These are phyloP conservation scores for Radopholus similis DNA, from an alignment of 1,140 invertebrate species.

Conservation along the genomic window DNA sequence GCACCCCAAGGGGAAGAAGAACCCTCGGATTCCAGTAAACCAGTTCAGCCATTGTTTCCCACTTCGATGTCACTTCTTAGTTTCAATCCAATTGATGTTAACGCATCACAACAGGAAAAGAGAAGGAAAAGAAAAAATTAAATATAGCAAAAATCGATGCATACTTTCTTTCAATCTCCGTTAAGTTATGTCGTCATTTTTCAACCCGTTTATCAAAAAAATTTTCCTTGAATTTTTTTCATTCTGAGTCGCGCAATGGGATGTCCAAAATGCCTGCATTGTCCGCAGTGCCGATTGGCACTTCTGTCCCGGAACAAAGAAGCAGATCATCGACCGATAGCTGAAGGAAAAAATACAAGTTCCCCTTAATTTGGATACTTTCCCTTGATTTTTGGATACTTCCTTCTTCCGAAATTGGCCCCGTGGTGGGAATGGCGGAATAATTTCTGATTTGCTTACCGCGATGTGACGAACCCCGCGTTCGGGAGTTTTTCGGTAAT, in stretches of 20 bases:
- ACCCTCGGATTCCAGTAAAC: too few relatives aligned
- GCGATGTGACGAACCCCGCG: conserved; percentile 78
- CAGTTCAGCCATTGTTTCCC: too few relatives aligned
- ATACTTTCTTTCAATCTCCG: too few relatives aligned
- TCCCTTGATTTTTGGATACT: conserved; percentile 5
- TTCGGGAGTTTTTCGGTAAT: conserved; percentile 74
- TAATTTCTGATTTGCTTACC: conserved; percentile 64
- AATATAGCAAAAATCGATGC: too few relatives aligned
- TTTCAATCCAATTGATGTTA: too few relatives aligned
- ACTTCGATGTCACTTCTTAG: too few relatives aligned
- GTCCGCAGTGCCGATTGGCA: conserved; percentile 41
- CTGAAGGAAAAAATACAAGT: conserved; percentile 37
- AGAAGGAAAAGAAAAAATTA: too few relatives aligned
- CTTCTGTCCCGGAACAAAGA: conserved; percentile 50
- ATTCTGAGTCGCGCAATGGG: conserved; percentile 42
- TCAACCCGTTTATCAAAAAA: too few relatives aligned
- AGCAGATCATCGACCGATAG: conserved; percentile 57
- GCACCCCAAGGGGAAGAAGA: too few relatives aligned
- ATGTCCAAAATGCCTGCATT: conserved; percentile 51
- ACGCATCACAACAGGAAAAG: too few relatives aligned
- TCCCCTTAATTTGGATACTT: background rate
- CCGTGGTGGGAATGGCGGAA: background rate
- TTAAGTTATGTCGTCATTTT: too few relatives aligned
- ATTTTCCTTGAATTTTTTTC: background rate
- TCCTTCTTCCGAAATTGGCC: background rate